These are phyloP conservation scores for Phrynocephalus guinanensis DNA, from an alignment of 2,797 vertebrate species.

Conservation along the genomic window DNA sequence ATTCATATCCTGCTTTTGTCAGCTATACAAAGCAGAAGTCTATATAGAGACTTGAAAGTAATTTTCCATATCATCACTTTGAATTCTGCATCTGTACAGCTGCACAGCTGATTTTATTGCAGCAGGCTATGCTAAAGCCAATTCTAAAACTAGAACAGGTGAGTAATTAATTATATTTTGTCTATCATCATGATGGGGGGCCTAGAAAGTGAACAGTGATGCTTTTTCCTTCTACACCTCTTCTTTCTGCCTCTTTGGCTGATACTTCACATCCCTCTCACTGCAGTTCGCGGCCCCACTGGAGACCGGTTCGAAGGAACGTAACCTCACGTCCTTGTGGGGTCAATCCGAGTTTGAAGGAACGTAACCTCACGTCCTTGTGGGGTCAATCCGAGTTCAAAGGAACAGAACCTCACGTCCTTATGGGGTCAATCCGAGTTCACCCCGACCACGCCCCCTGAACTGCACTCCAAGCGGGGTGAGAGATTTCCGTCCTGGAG, in stretches of 20 bases:
- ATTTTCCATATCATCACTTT: conserved; percentile 1
- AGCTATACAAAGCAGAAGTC: neutral
- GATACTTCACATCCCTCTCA: too few relatives aligned
- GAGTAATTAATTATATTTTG: conserved; percentile 16
- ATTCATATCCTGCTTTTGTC: neutral
- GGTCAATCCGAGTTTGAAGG: too few relatives aligned
- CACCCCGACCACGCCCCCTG: too few relatives aligned
- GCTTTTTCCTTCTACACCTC: neutral
- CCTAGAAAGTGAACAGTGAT: neutral
- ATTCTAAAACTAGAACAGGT: neutral
- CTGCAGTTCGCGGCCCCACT: too few relatives aligned
- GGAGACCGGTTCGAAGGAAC: too few relatives aligned
- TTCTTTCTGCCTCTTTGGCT: neutral
- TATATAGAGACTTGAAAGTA: neutral
- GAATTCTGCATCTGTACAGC: neutral
- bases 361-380: too few relatives aligned
- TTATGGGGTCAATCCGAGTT: too few relatives aligned
- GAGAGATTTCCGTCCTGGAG: too few relatives aligned
- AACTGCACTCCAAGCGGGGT: too few relatives aligned
- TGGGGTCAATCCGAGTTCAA: too few relatives aligned
- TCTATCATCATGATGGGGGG: neutral
- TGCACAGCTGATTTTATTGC: neutral
- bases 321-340: too few relatives aligned
- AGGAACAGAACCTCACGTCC: too few relatives aligned
- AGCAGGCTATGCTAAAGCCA: neutral